phyloP scores from a whole-genome alignment of 2,113 vertebrate genomes.

The Toxostoma redivivum region DNA sequence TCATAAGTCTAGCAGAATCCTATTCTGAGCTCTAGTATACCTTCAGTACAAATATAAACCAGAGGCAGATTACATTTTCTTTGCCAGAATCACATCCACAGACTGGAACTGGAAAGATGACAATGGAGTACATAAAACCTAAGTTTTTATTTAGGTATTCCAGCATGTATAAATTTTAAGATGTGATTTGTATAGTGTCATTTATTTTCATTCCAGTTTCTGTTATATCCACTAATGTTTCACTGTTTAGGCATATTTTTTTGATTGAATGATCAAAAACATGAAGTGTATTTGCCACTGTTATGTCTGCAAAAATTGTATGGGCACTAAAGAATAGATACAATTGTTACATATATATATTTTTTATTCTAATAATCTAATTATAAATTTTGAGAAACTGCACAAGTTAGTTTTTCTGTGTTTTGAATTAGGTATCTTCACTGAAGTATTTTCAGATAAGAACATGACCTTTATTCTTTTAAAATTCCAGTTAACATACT shows the following conservation, averaged over 20 bases:
- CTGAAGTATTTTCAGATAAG: background rate
- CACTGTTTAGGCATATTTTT: background rate
- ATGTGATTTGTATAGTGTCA: background rate
- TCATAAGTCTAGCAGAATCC: background rate
- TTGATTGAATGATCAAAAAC: background rate
- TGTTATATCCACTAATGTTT: background rate
- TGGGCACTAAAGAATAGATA: background rate
- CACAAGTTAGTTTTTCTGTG: background rate
- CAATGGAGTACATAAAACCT: background rate
- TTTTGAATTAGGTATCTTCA: background rate
- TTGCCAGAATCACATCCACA: background rate
- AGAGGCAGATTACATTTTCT: background rate
- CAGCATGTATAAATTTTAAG: background rate
- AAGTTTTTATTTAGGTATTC: background rate
- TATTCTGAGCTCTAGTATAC: background rate
- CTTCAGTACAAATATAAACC: slow-evolving; percentile 1
- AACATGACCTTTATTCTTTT: background rate
- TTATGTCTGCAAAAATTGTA: background rate
- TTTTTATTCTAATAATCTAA: background rate
- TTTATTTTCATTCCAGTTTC: slow-evolving; percentile 19
- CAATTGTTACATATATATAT: background rate
- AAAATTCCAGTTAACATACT: background rate
- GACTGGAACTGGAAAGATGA: background rate
- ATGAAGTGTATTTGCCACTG: background rate
- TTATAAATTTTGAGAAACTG: background rate